Base-by-base conservation (phyloP, 2,797 vertebrate species). In the Poliocrania exsul region DNA sequence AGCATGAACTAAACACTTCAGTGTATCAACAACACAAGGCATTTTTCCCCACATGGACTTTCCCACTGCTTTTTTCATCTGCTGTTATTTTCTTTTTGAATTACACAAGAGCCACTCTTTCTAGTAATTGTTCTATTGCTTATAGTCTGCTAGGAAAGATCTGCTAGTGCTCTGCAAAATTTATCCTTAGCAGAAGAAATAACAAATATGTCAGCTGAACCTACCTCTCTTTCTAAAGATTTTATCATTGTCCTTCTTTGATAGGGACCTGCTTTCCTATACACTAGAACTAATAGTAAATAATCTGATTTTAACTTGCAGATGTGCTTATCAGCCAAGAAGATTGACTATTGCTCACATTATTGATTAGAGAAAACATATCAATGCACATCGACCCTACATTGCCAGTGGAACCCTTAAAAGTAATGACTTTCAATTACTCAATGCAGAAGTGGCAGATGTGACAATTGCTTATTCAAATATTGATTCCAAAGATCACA, bases 401-500 rank as follows among this genome's bases (percentile, higher is more conserved):
- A 0, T 23, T 93, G 71, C 64, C 87, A 72, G 35, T 90, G 66
- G 40, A 90, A 90, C 37, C 77, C 62, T 90, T 84, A 88, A 91
- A 96, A 90, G 8, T 62, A 95, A 95, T 64, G 85, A 88, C 72
- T 94, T 95, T 73, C 65, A 92, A 91, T 93, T 91, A 90, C 37
- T 92, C 85, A 66, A 23, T 72, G 62, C 70, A 70, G 62, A 64
- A 94, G 67, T 86, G 90, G 90, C 95, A 95, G 92, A 94, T 91
- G 82, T 96, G 92, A 88, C 92, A 95, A 94, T 60, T 93, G 66
- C 80, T 92, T 88, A 91, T 91, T 84, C 91, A 92, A 70, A 93
- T 90, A 96, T 96, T 79, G 95, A 95, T 92, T 72, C 82, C 82
- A 86, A 91, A 92, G 58, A 84, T 81, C 15, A 10, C 35, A 37